Percentiles rank a stretch among this genome's conserved stretches.
Evolutionary conservation across 2,888 invertebrate genomes (phyloP).

Genomic region (Listrodromus nycthemerus): DNA sequence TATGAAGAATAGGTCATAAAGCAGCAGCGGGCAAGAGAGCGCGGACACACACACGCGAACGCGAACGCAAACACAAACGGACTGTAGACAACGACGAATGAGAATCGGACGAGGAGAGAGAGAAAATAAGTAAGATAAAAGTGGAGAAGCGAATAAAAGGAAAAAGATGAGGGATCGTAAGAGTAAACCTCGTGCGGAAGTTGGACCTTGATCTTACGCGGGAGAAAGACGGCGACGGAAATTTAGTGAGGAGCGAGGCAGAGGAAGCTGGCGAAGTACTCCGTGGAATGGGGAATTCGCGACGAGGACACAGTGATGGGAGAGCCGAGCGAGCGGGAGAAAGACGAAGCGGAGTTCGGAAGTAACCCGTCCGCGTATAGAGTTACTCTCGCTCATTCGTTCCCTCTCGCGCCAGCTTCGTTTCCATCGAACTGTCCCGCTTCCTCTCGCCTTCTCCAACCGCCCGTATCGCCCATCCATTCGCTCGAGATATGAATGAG

Average conservation of each 20-base stretch:
- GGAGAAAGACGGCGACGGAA: slow-evolving; percentile 42
- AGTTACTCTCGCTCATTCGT: slow-evolving; percentile 67
- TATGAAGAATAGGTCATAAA: slow-evolving; percentile 37
- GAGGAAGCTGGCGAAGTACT: slow-evolving; percentile 28
- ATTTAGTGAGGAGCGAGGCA: slow-evolving; percentile 24
- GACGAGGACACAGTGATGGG: slow-evolving; percentile 10
- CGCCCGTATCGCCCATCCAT: slow-evolving; percentile 68
- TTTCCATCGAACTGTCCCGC: slow-evolving; percentile 27
- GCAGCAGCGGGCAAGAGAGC: slow-evolving; percentile 27
- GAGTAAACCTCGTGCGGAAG: slow-evolving; percentile 57
- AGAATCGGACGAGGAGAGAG: slow-evolving; percentile 17
- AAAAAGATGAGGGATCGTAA: slow-evolving; percentile 61
- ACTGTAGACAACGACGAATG: slow-evolving; percentile 17
- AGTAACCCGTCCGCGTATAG: slow-evolving; percentile 71
- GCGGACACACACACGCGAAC: background rate
- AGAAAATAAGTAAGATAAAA: slow-evolving; percentile 22
- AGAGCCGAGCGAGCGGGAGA: slow-evolving; percentile 56
- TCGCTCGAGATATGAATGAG: slow-evolving; percentile 72
- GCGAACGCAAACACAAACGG: too few relatives aligned
- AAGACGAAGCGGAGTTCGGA: slow-evolving; percentile 69
- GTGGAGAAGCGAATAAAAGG: slow-evolving; percentile 16
- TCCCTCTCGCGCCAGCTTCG: slow-evolving; percentile 50
- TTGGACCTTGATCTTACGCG: slow-evolving; percentile 65
- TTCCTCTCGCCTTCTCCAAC: slow-evolving; percentile 61
- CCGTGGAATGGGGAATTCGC: slow-evolving; percentile 30